A percentile compares a stretch with the other conserved stretches of the same genome.
Conservation (phyloP, 2,888 invertebrate genomes). For the Drosophila pseudotalamancana region DNA sequence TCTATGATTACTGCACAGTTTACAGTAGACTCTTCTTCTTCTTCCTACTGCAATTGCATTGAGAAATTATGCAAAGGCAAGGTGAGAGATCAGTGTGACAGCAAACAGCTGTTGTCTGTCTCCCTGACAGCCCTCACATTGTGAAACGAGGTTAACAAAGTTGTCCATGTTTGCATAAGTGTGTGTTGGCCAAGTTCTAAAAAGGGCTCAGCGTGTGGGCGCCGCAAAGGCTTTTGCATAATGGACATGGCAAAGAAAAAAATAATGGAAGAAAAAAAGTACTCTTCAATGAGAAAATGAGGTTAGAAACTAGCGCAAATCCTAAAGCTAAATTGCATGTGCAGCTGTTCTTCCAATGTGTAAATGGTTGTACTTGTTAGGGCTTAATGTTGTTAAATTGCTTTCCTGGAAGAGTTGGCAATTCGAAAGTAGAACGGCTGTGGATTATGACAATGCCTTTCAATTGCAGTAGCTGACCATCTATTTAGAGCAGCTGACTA, state of each 20-base stretch:
- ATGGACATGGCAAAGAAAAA: constrained; percentile 25
- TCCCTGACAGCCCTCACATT: constrained; percentile 35
- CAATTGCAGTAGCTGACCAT: constrained; percentile 5
- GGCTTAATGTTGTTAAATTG: constrained; percentile 41
- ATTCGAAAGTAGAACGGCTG: constrained; percentile 30
- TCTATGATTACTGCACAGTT: constrained; percentile 46
- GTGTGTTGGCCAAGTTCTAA: constrained; percentile 49
- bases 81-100: constrained; percentile 71
- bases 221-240: constrained; percentile 26
- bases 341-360: constrained; percentile 3
- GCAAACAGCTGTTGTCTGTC: constrained; percentile 67
- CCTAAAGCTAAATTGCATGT: constrained; percentile 3
- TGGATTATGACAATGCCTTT: constrained; percentile 28
- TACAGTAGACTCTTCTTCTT: constrained; percentile 3
- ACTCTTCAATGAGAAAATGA: constrained; percentile 38
- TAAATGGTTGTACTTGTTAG: constrained; percentile 39
- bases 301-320: constrained; percentile 49
- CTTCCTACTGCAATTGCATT: constrained; percentile 47
- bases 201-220: constrained; percentile 61
- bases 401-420: constrained; percentile 25
- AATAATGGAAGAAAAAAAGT: constrained; percentile 31
- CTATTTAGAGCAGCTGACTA: neutral
- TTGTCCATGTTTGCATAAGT: constrained; percentile 30
- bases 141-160: constrained; percentile 62
- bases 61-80: constrained; percentile 55